Conservation (phyloP, 2,888 invertebrate genomes). For the Petrolisthes manimaculis region DNA sequence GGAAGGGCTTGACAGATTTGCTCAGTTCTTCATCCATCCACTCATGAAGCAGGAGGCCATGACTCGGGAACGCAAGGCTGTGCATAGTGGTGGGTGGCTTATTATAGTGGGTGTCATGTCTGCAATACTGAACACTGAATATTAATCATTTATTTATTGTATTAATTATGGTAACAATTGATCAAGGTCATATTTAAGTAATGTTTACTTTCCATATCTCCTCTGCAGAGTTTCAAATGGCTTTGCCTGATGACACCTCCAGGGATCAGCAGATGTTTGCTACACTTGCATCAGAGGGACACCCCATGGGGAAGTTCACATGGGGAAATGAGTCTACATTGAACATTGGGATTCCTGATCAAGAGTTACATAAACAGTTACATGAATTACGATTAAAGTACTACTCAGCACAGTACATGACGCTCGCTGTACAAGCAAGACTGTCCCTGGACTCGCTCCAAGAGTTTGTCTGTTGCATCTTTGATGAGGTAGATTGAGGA, state of each 20-base stretch:
- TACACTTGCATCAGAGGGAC: conserved; percentile 77
- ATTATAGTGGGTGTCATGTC: background rate
- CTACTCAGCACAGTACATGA: conserved; percentile 91
- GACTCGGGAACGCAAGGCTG: conserved; percentile 86
- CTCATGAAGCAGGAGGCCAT: conserved; percentile 87
- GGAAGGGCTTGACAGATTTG: conserved; percentile 85
- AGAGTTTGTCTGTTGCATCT: conserved; percentile 58
- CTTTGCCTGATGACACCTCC: conserved; percentile 80
- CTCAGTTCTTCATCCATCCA: conserved; percentile 88
- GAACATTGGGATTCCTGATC: conserved; percentile 68
- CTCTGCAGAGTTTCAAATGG: conserved; percentile 83
- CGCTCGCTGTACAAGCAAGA: conserved; percentile 80
- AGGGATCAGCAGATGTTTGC: conserved; percentile 83
- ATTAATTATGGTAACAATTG: background rate
- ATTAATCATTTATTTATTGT: background rate
- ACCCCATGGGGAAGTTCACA: conserved; percentile 80
- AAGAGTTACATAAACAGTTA: conserved; percentile 51
- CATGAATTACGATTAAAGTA: conserved; percentile 75
- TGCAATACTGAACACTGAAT: background rate
- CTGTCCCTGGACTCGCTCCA: conserved; percentile 67
- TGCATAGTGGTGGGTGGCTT: conserved; percentile 80
- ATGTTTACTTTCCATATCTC: too few species aligned
- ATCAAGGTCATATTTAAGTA: background rate
- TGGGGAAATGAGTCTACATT: conserved; percentile 88
- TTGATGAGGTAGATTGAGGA: conserved; percentile 46